A percentile compares a stretch with the other conserved stretches of the same genome.
Conservation (phyloP, 2,113 vertebrate genomes). For the Chaetodon trifascialis region DNA sequence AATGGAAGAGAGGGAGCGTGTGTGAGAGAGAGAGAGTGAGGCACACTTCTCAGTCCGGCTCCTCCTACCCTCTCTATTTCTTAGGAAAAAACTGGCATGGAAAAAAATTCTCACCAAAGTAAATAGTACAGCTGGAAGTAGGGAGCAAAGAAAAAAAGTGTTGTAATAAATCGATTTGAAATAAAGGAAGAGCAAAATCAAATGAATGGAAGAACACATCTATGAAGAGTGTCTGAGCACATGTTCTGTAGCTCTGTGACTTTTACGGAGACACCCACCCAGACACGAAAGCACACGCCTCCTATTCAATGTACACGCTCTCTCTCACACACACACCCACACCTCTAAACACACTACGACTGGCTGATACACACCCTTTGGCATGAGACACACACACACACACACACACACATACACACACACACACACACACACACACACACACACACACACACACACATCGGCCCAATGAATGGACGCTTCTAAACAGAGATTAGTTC, state of each 20-base stretch:
- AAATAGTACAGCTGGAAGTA: conserved; percentile 60
- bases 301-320: conserved; percentile 30
- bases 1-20: conserved; percentile 82
- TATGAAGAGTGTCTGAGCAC: conserved; percentile 61
- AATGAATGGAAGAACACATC: conserved; percentile 51
- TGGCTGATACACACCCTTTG: conserved; percentile 68
- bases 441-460: conserved; percentile 61
- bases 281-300: conserved; percentile 56
- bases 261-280: conserved; percentile 63
- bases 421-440: conserved; percentile 63
- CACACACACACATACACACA: conserved; percentile 61
- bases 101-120: conserved; percentile 72
- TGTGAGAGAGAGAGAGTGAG: conserved; percentile 70
- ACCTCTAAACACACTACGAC: conserved; percentile 49
- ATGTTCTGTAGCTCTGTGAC: conserved; percentile 66
- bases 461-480: conserved; percentile 49
- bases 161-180: conserved; percentile 10
- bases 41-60: conserved; percentile 75
- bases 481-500: conserved; percentile 62
- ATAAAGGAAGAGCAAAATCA: conserved; percentile 23
- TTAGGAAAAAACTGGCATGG: conserved; percentile 78
- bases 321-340: conserved; percentile 49
- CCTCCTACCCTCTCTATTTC: conserved; percentile 82
- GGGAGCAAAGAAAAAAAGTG: conserved; percentile 29
- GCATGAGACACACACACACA: conserved; percentile 62